Conservation (phyloP, 2,797 vertebrate genomes). For the Odontamblyopus lacepedii region DNA sequence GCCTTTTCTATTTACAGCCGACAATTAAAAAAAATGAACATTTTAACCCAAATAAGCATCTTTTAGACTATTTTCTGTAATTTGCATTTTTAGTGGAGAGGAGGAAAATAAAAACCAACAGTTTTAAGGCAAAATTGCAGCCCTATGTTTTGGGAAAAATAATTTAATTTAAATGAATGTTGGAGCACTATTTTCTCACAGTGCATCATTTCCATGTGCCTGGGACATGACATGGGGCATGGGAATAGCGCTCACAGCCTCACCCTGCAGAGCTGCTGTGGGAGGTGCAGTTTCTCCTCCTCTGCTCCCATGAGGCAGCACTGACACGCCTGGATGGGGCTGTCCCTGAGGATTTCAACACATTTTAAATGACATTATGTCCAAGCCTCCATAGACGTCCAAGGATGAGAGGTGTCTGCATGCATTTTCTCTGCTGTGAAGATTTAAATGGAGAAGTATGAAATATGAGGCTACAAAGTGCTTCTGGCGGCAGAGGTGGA, state of each 20-base stretch:
- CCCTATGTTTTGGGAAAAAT: no score
- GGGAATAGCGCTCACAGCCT: conserved; percentile 16
- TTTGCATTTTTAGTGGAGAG: no score
- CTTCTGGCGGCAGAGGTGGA: neutral
- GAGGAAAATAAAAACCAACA: no score
- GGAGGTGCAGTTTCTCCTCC: conserved; percentile 22
- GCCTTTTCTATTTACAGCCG: no score
- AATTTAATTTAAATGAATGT: no score
- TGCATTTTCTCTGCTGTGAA: conserved; percentile 18
- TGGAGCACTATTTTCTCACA: neutral
- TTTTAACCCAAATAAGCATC: no score
- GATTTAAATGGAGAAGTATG: conserved; percentile 8
- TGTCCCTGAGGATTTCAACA: conserved; percentile 40
- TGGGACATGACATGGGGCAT: neutral
- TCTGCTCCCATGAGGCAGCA: conserved; percentile 46
- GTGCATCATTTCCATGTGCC: no score
- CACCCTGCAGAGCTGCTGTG: conserved; percentile 1
- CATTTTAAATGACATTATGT: conserved; percentile 36
- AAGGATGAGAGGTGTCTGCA: conserved; percentile 26
- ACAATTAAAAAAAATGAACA: no score
- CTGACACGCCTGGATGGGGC: conserved; percentile 33
- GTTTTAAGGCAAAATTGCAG: no score
- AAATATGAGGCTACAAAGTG: neutral
- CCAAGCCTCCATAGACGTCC: conserved; percentile 25
- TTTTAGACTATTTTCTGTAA: no score